Percentiles rank a stretch among this genome's conserved stretches.
These are phyloP conservation scores for Bubo bubo DNA, from an alignment of 2,113 vertebrate genomes.

Conservation along the genomic window DNA sequence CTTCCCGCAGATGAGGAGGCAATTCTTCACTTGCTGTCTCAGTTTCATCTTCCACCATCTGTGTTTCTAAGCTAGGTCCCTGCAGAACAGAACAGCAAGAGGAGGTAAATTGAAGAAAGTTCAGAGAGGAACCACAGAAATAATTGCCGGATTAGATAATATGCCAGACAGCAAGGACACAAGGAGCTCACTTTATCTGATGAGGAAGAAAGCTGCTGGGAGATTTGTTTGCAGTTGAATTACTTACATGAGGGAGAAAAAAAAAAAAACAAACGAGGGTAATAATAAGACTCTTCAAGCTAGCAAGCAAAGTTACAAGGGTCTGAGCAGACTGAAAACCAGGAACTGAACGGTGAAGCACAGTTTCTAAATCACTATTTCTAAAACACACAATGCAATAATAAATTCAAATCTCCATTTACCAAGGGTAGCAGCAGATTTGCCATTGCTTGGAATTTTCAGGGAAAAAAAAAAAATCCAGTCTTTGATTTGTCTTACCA, in stretches of 20 bases:
- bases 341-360: neutral
- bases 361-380: neutral
- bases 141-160: neutral
- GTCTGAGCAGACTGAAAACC: neutral
- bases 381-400: neutral
- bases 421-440: neutral
- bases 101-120: neutral
- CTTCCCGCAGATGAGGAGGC: conserved; percentile 24
- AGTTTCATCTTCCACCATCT: conserved; percentile 35
- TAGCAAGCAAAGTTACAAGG: neutral
- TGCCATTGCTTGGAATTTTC: neutral
- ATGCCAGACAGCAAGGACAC: neutral
- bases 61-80: conserved; percentile 25
- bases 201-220: neutral
- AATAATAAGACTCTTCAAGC: neutral
- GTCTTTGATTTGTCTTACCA: neutral
- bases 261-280: no score
- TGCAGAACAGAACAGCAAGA: neutral
- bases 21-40: conserved; percentile 9
- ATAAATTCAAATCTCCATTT: neutral
- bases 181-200: neutral
- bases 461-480: neutral
- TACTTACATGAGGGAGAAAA: neutral
- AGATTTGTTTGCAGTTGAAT: neutral
- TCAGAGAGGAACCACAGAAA: neutral